Evolutionary conservation across 2,888 invertebrate genomes (phyloP), one percentile per base, ranked within the genome.

Genomic region (Orchestes rusci): DNA sequence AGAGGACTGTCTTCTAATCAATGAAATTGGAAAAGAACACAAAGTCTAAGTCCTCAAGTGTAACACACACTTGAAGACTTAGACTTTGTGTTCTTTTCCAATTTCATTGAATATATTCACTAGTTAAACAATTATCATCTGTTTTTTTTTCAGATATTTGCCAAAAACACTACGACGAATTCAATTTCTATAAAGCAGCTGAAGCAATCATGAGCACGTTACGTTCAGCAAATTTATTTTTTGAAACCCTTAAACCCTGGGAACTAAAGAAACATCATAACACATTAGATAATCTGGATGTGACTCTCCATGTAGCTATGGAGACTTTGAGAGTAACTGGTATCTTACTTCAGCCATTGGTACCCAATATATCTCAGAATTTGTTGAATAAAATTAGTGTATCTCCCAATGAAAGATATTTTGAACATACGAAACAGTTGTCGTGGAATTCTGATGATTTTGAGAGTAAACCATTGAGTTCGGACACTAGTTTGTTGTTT

Each of bases 171-270:
- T 95, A 87, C 68, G 70, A 76, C 38, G 74, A 80, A 47, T 83
- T 80, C 60, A 81, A 88, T 57, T 85, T 92, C 69, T 86, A 93
- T 71, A 81, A 82, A 67, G 90, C 79, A 0, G 80, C 87, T 0
- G 90, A 94, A 62, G 71, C 76, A 1, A 77, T 88, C 1, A 81
- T 94, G 67, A 70, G 75, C 8, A 75, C 80, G 1, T 69, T 95
- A 8, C 84, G 86, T 59, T 70, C 77, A 18, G 82, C 88, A 13
- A 97, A 99, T 71, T 71, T 79, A 48, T 89, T 94, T 73, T 83
- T 97, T 59, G 87, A 95, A 60, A 71, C 80, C 3, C 75, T 81
- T 56, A 82, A 85, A 64, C 96, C 96, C 0, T 99, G 97, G 97
- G 77, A 82, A 54, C 72, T 96, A 46, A 77, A 73, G 40, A 85